Conservation (phyloP, 1,140 invertebrate genomes). For the Caenorhabditis tropicalis region DNA sequence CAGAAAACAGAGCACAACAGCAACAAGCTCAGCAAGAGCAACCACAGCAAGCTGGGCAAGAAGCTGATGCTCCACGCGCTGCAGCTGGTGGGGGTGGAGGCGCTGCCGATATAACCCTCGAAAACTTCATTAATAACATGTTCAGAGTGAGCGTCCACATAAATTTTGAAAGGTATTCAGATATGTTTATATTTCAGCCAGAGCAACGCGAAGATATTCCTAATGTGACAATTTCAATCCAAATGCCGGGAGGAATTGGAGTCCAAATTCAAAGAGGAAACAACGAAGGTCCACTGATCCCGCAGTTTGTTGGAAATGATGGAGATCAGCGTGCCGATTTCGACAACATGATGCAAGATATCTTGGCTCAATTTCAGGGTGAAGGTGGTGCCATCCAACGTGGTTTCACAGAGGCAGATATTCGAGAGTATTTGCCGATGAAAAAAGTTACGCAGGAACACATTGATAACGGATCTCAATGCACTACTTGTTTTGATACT, state of each 20-base stretch:
- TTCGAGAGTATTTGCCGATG: conserved; percentile 46
- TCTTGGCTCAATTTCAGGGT: conserved; percentile 30
- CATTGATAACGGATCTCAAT: conserved; percentile 82
- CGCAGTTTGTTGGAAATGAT: background rate
- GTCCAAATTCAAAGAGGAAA: conserved; percentile 20
- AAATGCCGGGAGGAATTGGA: background rate
- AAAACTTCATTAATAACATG: background rate
- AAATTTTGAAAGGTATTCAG: background rate
- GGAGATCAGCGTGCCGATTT: background rate
- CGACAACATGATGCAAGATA: background rate
- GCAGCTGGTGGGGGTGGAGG: background rate
- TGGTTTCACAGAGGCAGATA: conserved; percentile 1
- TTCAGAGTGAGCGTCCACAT: conserved; percentile 8
- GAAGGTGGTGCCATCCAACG: background rate
- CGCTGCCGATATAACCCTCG: background rate
- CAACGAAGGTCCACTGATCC: background rate
- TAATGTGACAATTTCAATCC: conserved; percentile 8
- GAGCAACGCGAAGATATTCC: background rate
- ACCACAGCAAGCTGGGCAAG: background rate
- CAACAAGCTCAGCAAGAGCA: background rate
- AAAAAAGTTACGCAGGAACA: conserved; percentile 57
- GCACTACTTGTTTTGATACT: conserved; percentile 94
- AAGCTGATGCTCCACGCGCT: background rate
- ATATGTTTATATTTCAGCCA: background rate
- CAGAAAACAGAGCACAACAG: background rate